Evolutionary conservation across 1,140 invertebrate species (phyloP).

Genomic region (Galleria mellonella): DNA sequence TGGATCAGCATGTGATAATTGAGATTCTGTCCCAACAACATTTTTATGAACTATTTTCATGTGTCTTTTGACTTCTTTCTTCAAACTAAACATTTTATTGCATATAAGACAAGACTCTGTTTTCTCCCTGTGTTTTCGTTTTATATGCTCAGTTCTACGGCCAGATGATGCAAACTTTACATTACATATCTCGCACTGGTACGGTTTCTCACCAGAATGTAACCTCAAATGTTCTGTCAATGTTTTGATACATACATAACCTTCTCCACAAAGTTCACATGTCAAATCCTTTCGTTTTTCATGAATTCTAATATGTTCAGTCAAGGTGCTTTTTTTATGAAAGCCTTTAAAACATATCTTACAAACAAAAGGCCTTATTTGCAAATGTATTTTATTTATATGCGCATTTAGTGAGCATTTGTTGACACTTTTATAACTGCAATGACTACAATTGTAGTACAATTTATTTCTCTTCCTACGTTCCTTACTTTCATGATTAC

Average conservation of each 20-base stretch:
- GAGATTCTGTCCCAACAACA: not conserved
- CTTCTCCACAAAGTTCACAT: constrained; percentile 44
- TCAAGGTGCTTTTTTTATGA: constrained; percentile 44
- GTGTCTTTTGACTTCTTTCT: constrained; percentile 43
- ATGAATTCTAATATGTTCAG: constrained; percentile 36
- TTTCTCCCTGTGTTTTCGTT: constrained; percentile 37
- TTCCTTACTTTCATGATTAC: constrained; percentile 16
- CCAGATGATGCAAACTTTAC: constrained; percentile 41
- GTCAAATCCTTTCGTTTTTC: constrained; percentile 25
- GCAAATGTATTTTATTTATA: constrained; percentile 41
- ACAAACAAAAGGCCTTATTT: constrained; percentile 34
- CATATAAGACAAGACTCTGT: constrained; percentile 34
- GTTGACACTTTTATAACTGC: constrained; percentile 34
- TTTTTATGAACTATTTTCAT: constrained; percentile 31
- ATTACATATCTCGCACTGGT: constrained; percentile 37
- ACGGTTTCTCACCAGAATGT: constrained; percentile 36
- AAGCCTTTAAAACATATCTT: constrained; percentile 41
- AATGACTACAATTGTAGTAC: constrained; percentile 26
- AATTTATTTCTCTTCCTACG: constrained; percentile 3
- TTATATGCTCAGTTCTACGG: constrained; percentile 43
- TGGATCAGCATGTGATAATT: not conserved
- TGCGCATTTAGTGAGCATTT: constrained; percentile 41
- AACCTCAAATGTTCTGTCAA: constrained; percentile 41
- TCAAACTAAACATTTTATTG: constrained; percentile 44
- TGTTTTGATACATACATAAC: constrained; percentile 35